phyloP scores from a whole-genome alignment of 2,888 invertebrate species.

The Orchesellides sinensis region DNA sequence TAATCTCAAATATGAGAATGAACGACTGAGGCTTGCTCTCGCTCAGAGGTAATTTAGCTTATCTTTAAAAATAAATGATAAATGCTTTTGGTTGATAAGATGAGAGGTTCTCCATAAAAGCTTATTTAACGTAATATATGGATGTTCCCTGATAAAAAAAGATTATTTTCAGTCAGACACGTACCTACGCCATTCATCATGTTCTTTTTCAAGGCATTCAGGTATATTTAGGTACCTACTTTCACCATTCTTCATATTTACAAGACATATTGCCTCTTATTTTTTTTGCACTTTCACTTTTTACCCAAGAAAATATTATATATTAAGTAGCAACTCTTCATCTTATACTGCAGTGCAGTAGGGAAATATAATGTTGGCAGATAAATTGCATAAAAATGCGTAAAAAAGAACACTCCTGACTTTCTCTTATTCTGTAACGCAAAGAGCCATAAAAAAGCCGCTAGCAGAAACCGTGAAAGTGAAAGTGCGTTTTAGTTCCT shows the following conservation, averaged over 20 bases:
- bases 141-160: too few species aligned
- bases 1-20: conserved; percentile 97
- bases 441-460: not conserved
- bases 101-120: not conserved
- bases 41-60: conserved; percentile 88
- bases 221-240: conserved; percentile 26
- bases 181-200: too few species aligned
- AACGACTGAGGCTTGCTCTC: conserved; percentile 94
- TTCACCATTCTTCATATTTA: conserved; percentile 47
- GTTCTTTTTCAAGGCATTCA: too few species aligned
- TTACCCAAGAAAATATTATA: too few species aligned
- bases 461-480: not conserved
- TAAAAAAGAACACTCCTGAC: conserved; percentile 29
- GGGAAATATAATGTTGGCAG: conserved; percentile 35
- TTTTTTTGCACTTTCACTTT: conserved; percentile 18
- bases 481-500: not conserved
- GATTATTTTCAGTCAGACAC: too few species aligned
- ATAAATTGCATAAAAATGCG: conserved; percentile 63
- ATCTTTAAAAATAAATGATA: conserved; percentile 25
- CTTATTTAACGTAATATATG: too few species aligned
- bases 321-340: too few species aligned
- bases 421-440: not conserved
- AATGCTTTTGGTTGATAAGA: not conserved
- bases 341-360: too few species aligned
- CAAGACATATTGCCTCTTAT: conserved; percentile 53